phyloP scores from a whole-genome alignment of 2,113 vertebrate genomes.

The Elgaria multicarinata region DNA sequence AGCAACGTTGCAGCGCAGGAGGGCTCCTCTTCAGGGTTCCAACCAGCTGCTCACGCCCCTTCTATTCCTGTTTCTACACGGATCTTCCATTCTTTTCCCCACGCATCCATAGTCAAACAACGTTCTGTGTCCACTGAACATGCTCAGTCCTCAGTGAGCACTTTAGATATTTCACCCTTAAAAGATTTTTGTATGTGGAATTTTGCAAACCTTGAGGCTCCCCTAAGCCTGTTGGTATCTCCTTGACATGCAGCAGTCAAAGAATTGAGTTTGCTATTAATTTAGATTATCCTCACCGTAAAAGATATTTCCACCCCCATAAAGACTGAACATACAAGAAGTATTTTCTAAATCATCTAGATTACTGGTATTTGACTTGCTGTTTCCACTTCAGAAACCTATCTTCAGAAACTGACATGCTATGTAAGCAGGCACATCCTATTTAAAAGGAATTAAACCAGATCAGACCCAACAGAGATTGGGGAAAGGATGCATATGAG shows the following conservation, averaged over 20 bases:
- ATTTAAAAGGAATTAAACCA: neutral
- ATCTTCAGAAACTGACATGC: neutral
- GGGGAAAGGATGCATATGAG: neutral
- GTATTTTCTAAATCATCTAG: neutral
- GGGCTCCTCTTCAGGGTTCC: neutral
- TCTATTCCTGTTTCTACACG: neutral
- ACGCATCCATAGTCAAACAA: neutral
- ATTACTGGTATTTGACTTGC: neutral
- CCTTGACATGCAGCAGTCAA: neutral
- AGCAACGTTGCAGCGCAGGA: neutral
- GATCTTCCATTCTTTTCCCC: neutral
- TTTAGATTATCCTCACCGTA: neutral
- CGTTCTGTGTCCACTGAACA: neutral
- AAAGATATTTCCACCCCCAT: neutral
- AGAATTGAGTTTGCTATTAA: neutral
- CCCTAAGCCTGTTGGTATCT: neutral
- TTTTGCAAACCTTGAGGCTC: neutral
- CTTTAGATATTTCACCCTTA: neutral
- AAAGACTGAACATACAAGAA: neutral
- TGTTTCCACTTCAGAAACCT: neutral
- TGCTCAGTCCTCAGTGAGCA: neutral
- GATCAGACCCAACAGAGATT: neutral
- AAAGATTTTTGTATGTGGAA: neutral
- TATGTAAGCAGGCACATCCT: neutral
- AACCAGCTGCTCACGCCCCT: neutral